Evolutionary conservation across 35 echinoderm and acorn worm species (phyloP).

Genomic region (Ophioderma brevispina): DNA sequence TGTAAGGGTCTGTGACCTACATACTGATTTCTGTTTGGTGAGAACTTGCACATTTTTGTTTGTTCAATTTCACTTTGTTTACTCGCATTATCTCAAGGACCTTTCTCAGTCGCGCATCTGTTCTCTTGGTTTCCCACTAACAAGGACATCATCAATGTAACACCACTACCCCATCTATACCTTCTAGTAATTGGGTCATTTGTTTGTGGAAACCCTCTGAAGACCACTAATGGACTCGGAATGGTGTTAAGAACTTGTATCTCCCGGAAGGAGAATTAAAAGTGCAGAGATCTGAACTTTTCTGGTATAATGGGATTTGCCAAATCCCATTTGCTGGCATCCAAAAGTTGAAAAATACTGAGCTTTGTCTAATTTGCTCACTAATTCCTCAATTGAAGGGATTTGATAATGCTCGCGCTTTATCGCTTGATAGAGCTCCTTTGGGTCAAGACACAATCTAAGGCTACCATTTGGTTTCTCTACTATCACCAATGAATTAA

Average conservation of each 20-base stretch:
- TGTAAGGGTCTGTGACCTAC: constrained; percentile 14
- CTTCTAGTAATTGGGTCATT: constrained; percentile 47
- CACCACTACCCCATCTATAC: constrained; percentile 5
- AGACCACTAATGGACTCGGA: constrained; percentile 52
- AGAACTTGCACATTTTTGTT: constrained; percentile 24
- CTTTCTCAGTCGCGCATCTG: constrained; percentile 23
- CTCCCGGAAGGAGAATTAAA: constrained; percentile 71
- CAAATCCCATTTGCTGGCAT: constrained; percentile 74
- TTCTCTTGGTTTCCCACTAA: constrained; percentile 31
- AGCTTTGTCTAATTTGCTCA: neutral
- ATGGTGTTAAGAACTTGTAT: constrained; percentile 70
- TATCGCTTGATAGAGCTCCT: constrained; percentile 68
- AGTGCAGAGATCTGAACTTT: constrained; percentile 58
- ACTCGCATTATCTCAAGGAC: neutral
- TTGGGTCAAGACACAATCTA: constrained; percentile 75
- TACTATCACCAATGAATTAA: constrained; percentile 48
- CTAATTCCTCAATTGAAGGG: constrained; percentile 53
- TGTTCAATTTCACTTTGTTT: constrained; percentile 55
- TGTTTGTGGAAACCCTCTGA: constrained; percentile 56
- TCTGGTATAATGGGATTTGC: constrained; percentile 53
- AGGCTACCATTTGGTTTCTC: constrained; percentile 71
- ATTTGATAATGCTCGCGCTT: constrained; percentile 71
- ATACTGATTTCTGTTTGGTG: constrained; percentile 28
- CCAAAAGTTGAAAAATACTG: constrained; percentile 59
- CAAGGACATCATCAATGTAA: constrained; percentile 48